Evolutionary conservation across 2,797 vertebrate species (phyloP), one percentile per base, ranked within the genome.

Genomic region (Eremophila alpestris): DNA sequence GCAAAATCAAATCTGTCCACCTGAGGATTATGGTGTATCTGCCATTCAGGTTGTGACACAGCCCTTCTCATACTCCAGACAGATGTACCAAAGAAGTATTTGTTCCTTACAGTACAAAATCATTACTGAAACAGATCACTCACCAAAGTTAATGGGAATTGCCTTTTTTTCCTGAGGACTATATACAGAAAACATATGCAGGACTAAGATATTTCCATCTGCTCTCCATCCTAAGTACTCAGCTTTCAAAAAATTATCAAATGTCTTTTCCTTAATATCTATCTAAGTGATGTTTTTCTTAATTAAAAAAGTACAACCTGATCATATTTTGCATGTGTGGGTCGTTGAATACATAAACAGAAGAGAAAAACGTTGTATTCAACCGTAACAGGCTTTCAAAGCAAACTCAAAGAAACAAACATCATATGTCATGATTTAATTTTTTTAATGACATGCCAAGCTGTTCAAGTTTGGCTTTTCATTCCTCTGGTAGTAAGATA

Each of bases 301-400:
- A 95, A 97, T 97, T 97, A 95, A 97, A 97, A 93, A 96, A 96
- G 87, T 95, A 89, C 83, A 97, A 91, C 85, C 60, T 16, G 10
- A 94, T 91, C 86, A 87, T 96, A 95, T 96, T 97, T 98, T 83
- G 56, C 79, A n/a, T 94, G 79, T 95, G 73, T 97, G 94, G 90
- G 94, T 92, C 94, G 94, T 38, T 70, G 78, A 94, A 96, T 97
- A 80, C 69, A 91, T 94, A 97, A 97, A 97, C 92, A 97, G 90
- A 94, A 84, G 30, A 91, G 46, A 68, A 88, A 96, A 96, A 81
- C 43, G 79, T 96, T 95, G 43, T 90, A 84, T 92, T 94, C 73
- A 96, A 86, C 59, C 24, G 70, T 92, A 97, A 94, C 70, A 96
- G 82, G 30, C 41, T 97, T 97, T 96, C 87, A 87, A 92, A 94